Evolutionary conservation across 2,888 invertebrate genomes (phyloP), one percentile per base, ranked within the genome.

Genomic region (Acleris sparsana): DNA sequence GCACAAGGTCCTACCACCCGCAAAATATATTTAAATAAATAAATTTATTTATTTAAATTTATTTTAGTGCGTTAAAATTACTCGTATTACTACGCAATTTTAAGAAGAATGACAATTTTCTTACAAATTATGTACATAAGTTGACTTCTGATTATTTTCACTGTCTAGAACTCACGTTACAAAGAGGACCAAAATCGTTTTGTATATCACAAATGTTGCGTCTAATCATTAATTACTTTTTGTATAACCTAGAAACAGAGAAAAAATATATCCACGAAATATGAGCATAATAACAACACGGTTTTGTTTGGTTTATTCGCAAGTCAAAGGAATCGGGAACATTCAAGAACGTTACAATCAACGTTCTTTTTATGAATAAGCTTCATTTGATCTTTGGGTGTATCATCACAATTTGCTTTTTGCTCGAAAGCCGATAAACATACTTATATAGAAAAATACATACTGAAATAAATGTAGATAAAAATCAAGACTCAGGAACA

Each of bases 191-290:
- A 55, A 52, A 57, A 29, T 49, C 62, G 29, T 59, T 51, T 57
- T 39, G 43, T 44, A n/a, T 18, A 56, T 17, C 5, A 43, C 39
- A 29, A 62, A 52, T 13, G 29, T 57, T 43, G 57, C 57, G 18
- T 57, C 52, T 39, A 57, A 71, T 74, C 68, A 71, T 73, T 74
- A 63, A 53, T 58, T 17, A n/a, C 7, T 46, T 69, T 74, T 73
- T 73, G 71, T 75, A 70, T 72, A 53, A 48, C 33, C 71, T 71
- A 72, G 70, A 69, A 71, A 73, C 71, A 75, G 72, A 73, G 71
- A 44, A 25, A 72, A 75, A 74, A 76, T 74, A 76, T 77, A 74
- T 76, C 73, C 72, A 72, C 72, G 70, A 76, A 73, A 75, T 73
- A 64, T 52, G 53, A 33, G 29, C 58, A 58, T 64, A 73, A 76